These are phyloP conservation scores for Lepidothrix coronata DNA, from an alignment of 2,113 vertebrate species.

Conservation along the genomic window DNA sequence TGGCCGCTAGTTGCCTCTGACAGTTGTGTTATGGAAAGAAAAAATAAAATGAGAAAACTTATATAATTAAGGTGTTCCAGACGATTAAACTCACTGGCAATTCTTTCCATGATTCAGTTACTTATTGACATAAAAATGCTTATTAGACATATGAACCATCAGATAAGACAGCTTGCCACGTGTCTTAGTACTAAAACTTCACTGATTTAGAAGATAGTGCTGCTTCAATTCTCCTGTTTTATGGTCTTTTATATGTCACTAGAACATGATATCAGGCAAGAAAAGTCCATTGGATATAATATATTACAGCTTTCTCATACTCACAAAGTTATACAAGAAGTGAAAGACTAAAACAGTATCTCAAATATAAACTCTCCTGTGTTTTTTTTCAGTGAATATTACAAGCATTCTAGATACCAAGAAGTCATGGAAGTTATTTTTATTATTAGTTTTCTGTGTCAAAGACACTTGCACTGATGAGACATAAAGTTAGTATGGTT, in stretches of 20 bases:
- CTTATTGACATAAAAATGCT: constrained; percentile 50
- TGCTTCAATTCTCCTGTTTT: constrained; percentile 21
- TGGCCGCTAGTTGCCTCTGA: neutral
- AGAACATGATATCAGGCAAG: neutral
- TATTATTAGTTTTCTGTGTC: neutral
- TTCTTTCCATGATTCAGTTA: constrained; percentile 39
- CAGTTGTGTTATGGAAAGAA: neutral
- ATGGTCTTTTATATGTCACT: neutral
- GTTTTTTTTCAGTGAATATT: neutral
- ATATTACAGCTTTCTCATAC: neutral
- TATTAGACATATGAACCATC: constrained; percentile 35
- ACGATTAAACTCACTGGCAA: neutral
- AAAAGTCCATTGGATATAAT: neutral
- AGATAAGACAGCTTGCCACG: constrained; percentile 51
- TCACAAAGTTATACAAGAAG: neutral
- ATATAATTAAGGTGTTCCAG: constrained; percentile 14
- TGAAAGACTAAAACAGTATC: neutral
- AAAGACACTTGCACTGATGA: neutral
- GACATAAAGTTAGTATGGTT: neutral
- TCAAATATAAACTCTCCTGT: neutral
- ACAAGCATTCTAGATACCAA: neutral
- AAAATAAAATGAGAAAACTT: neutral
- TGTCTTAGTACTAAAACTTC: constrained; percentile 37
- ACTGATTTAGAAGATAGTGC: constrained; percentile 32
- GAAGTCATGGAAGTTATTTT: neutral